A percentile compares a stretch with the other conserved stretches of the same genome.
Evolutionary conservation across 2,888 invertebrate species (phyloP).

Genomic region (Plebejus anna): DNA sequence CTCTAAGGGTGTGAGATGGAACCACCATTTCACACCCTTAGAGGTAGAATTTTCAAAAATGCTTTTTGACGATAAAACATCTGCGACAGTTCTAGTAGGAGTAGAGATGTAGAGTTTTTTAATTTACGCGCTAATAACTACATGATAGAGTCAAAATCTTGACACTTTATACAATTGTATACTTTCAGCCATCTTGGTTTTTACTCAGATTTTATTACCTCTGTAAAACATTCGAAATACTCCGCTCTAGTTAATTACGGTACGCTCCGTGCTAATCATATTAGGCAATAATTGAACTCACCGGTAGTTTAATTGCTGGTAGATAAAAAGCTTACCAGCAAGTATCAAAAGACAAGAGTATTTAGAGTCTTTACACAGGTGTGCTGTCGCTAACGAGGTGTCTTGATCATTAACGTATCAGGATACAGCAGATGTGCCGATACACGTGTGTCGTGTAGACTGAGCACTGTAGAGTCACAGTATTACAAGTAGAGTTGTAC

Average conservation of each 20-base stretch:
- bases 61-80: no score
- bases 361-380: slow-evolving; percentile 10
- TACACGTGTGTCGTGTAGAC: neutral
- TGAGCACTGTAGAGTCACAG: neutral
- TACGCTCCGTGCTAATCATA: neutral
- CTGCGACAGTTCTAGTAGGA: no score
- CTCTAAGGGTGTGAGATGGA: no score
- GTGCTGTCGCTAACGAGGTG: slow-evolving; percentile 20
- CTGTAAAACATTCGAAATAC: neutral
- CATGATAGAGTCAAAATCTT: no score
- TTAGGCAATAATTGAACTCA: neutral
- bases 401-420: slow-evolving; percentile 20
- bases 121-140: no score
- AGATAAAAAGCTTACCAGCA: slow-evolving; percentile 17
- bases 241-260: neutral
- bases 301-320: neutral
- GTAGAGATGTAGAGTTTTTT: no score
- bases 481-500: no score
- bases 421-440: slow-evolving; percentile 17
- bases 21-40: no score
- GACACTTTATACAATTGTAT: no score
- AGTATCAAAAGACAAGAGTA: slow-evolving; percentile 19
- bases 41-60: no score
- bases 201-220: no score
- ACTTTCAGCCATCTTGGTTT: no score